Conservation (phyloP, 1,140 invertebrate genomes). For the Zaprionus nigranus region DNA sequence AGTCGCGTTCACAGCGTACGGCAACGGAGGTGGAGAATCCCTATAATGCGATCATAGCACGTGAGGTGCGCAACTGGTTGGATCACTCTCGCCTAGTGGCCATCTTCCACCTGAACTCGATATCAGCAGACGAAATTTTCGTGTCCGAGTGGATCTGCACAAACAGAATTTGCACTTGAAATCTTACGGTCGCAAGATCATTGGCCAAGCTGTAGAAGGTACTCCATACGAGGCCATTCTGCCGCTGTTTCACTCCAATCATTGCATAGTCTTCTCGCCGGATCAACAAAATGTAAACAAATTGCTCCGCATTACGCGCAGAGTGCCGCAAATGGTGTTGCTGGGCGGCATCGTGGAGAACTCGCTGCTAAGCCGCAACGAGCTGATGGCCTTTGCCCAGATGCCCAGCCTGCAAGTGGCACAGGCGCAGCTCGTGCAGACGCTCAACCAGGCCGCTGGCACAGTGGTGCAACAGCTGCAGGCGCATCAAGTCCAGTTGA, state of each 20-base stretch:
- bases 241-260: conserved; percentile 86
- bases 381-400: conserved; percentile 87
- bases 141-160: conserved; percentile 86
- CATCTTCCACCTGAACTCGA: conserved; percentile 89
- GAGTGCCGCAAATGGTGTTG: conserved; percentile 87
- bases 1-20: conserved; percentile 46
- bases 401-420: conserved; percentile 87
- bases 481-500: conserved; percentile 88
- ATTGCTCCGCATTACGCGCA: conserved; percentile 87
- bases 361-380: conserved; percentile 87
- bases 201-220: conserved; percentile 86
- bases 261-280: conserved; percentile 88
- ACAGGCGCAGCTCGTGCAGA: conserved; percentile 87
- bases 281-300: conserved; percentile 85
- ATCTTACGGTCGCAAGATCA: conserved; percentile 86
- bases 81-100: conserved; percentile 89
- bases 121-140: conserved; percentile 87
- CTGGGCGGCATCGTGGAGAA: conserved; percentile 89
- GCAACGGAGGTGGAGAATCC: conserved; percentile 86
- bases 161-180: conserved; percentile 89
- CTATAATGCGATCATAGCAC: conserved; percentile 89
- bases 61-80: conserved; percentile 89
- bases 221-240: conserved; percentile 87
- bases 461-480: conserved; percentile 88
- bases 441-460: conserved; percentile 87